phyloP scores from a whole-genome alignment of 2,113 vertebrate species.

The Aldabrachelys gigantea region DNA sequence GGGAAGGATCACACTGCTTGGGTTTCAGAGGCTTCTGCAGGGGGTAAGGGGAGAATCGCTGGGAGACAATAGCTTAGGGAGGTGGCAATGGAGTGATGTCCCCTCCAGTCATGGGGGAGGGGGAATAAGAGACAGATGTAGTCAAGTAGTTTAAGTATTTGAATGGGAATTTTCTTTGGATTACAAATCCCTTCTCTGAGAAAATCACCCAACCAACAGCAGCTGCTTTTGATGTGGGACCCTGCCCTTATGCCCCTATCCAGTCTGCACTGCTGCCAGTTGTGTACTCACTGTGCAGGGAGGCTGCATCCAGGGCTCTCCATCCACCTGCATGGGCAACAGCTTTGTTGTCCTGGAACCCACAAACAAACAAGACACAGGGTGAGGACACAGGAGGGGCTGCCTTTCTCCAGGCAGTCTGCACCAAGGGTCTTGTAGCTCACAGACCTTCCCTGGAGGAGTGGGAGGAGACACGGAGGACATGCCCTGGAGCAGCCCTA shows the following conservation, averaged over 20 bases:
- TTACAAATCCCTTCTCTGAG: not conserved
- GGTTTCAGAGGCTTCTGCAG: not conserved
- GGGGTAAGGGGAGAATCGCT: not conserved
- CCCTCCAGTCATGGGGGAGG: too few relatives aligned
- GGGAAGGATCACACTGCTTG: not conserved
- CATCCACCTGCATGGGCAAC: slow-evolving; percentile 97
- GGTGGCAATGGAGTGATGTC: not conserved
- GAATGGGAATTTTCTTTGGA: not conserved
- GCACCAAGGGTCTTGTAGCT: too few relatives aligned
- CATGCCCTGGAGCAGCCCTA: not conserved
- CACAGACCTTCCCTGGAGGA: not conserved
- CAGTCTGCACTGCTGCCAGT: not conserved
- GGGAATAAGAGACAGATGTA: not conserved
- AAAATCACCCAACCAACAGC: not conserved
- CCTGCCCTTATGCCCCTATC: not conserved
- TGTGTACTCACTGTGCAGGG: slow-evolving; percentile 86
- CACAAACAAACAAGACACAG: not conserved
- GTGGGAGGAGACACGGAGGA: not conserved
- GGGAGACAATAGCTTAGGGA: not conserved
- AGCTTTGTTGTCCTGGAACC: slow-evolving; percentile 88
- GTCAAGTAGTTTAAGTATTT: not conserved
- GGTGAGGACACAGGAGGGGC: not conserved
- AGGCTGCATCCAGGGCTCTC: slow-evolving; percentile 97
- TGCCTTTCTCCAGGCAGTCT: not conserved
- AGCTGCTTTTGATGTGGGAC: not conserved